phyloP scores from a whole-genome alignment of 1,140 invertebrate genomes.

The Pseudomyrmex pallidus region DNA sequence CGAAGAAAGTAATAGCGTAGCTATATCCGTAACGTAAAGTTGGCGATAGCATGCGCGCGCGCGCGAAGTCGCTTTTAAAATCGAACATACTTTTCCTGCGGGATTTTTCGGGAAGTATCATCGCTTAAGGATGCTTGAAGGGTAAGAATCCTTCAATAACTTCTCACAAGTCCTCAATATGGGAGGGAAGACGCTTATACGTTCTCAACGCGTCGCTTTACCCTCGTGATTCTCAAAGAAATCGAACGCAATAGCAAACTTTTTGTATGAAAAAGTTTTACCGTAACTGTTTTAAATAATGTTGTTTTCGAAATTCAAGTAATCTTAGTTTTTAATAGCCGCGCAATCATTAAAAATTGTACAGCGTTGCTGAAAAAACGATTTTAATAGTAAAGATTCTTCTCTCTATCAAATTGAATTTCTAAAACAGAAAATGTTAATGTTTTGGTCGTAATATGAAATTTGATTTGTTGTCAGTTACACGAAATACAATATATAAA shows the following conservation, averaged over 20 bases:
- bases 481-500: too few species aligned
- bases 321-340: neutral
- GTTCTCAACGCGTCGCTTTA: constrained; percentile 15
- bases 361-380: neutral
- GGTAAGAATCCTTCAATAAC: constrained; percentile 33
- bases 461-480: too few species aligned
- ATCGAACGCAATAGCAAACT: neutral
- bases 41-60: neutral
- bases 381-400: neutral
- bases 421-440: too few species aligned
- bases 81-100: constrained; percentile 17
- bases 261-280: neutral
- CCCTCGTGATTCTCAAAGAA: neutral
- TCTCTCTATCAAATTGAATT: too few species aligned
- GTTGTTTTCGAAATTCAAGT: neutral
- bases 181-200: neutral
- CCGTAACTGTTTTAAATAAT: neutral
- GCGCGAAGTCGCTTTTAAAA: constrained; percentile 27
- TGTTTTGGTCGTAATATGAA: too few species aligned
- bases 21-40: constrained; percentile 8
- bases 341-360: neutral
- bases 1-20: neutral
- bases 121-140: constrained; percentile 9
- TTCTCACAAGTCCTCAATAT: constrained; percentile 16
- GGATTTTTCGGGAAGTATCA: constrained; percentile 34